phyloP scores from a whole-genome alignment of 30 jellyfish, hydroid and myxozoan species.

The Hydractinia symbiolongicarpus region DNA sequence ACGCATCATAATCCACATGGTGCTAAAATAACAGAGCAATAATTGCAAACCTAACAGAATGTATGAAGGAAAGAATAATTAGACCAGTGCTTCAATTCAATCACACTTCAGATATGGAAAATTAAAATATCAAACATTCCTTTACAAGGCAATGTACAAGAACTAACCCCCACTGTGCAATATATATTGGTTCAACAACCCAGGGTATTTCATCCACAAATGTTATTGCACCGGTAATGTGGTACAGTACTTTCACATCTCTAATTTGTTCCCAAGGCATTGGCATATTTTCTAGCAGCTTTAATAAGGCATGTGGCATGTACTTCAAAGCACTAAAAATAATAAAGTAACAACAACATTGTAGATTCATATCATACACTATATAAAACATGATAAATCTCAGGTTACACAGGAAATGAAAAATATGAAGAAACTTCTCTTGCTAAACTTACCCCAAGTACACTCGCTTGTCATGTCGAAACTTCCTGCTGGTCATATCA shows the following conservation, averaged over 20 bases:
- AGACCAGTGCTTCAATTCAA: background rate
- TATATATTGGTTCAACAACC: constrained; percentile 96
- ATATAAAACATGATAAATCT: background rate
- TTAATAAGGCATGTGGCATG: constrained; percentile 99
- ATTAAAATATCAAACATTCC: background rate
- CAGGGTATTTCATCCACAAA: constrained; percentile 97
- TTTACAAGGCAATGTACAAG: background rate
- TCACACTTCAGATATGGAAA: background rate
- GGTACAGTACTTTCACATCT: constrained; percentile 89
- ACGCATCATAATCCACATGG: constrained; percentile 99
- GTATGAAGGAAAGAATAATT: no score
- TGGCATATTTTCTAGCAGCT: constrained; percentile 98
- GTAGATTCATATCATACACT: background rate
- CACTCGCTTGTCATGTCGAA: constrained; percentile 97
- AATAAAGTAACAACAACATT: background rate
- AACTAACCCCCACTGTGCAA: constrained; percentile 99
- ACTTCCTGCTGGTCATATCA: constrained; percentile 96
- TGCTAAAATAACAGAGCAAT: constrained; percentile 28
- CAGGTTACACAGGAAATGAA: background rate
- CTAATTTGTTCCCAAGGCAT: constrained; percentile 99
- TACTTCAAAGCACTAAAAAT: constrained; percentile 82
- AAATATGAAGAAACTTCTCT: background rate
- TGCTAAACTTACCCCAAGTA: constrained; percentile 78
- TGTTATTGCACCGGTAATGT: constrained; percentile 97
- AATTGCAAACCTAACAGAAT: no score